These are phyloP conservation scores for Antennarius maculatus DNA, from an alignment of 2,797 vertebrate genomes.

Conservation along the genomic window DNA sequence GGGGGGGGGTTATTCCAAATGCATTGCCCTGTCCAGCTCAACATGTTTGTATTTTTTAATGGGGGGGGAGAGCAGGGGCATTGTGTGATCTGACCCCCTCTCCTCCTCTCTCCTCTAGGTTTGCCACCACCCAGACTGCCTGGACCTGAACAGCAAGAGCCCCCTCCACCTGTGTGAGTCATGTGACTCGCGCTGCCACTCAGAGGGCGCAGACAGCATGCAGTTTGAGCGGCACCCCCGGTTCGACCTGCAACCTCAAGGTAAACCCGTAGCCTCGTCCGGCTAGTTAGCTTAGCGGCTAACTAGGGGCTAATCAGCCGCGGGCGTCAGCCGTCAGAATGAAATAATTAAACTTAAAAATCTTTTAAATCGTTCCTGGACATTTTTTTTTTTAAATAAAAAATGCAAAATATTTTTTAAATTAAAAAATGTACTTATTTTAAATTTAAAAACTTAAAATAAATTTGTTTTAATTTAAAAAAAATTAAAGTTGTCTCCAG, in stretches of 20 bases:
- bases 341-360: too few species aligned
- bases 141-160: conserved; percentile 84
- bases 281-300: conserved; percentile 16
- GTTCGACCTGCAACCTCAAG: conserved; percentile 90
- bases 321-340: too few species aligned
- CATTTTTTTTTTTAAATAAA: too few species aligned
- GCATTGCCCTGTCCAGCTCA: conserved; percentile 34
- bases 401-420: too few species aligned
- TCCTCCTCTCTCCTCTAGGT: conserved; percentile 76
- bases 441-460: too few species aligned
- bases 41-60: conserved; percentile 23
- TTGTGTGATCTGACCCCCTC: not conserved
- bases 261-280: conserved; percentile 67
- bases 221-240: conserved; percentile 91
- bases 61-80: not conserved
- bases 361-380: too few species aligned
- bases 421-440: too few species aligned
- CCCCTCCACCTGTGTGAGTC: conserved; percentile 91
- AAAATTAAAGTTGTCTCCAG: not conserved
- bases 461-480: too few species aligned
- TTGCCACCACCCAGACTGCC: conserved; percentile 91
- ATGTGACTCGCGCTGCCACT: conserved; percentile 89
- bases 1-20: conserved; percentile 45
- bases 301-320: too few species aligned
- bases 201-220: conserved; percentile 82